Conservation (phyloP, 1,140 invertebrate species). For the Drosophila arawakana region DNA sequence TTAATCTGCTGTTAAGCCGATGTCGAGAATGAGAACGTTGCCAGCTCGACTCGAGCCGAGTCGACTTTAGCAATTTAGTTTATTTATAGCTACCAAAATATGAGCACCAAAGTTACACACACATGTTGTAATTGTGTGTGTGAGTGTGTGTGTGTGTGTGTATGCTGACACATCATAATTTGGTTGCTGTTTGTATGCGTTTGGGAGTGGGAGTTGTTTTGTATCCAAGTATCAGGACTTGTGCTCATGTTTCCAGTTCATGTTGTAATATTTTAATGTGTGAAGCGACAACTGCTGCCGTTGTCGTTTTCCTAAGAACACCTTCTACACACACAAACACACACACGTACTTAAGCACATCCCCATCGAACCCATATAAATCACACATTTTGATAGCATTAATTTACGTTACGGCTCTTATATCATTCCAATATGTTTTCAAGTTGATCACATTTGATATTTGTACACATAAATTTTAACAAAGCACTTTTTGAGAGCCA, state of each 20-base stretch:
- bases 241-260: slow-evolving; percentile 77
- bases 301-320: slow-evolving; percentile 65
- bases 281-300: slow-evolving; percentile 79
- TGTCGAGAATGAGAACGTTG: slow-evolving; percentile 12
- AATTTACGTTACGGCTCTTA: slow-evolving; percentile 61
- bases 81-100: slow-evolving; percentile 78
- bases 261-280: slow-evolving; percentile 82
- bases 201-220: slow-evolving; percentile 5
- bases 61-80: slow-evolving; percentile 77
- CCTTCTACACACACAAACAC: slow-evolving; percentile 11
- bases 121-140: slow-evolving; percentile 31
- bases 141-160: slow-evolving; percentile 35
- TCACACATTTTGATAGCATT: slow-evolving; percentile 67
- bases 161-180: slow-evolving; percentile 79
- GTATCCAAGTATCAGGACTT: slow-evolving; percentile 38
- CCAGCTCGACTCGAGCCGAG: slow-evolving; percentile 38
- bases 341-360: background rate
- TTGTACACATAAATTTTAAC: slow-evolving; percentile 39
- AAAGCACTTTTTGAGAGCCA: slow-evolving; percentile 21
- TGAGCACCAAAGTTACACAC: slow-evolving; percentile 59
- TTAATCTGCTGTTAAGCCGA: slow-evolving; percentile 75
- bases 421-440: slow-evolving; percentile 71
- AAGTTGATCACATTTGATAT: slow-evolving; percentile 53
- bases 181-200: slow-evolving; percentile 50
- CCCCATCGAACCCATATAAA: slow-evolving; percentile 46